Evolutionary conservation across 2,888 invertebrate genomes (phyloP).

Genomic region (Sarcophaga carnaria): DNA sequence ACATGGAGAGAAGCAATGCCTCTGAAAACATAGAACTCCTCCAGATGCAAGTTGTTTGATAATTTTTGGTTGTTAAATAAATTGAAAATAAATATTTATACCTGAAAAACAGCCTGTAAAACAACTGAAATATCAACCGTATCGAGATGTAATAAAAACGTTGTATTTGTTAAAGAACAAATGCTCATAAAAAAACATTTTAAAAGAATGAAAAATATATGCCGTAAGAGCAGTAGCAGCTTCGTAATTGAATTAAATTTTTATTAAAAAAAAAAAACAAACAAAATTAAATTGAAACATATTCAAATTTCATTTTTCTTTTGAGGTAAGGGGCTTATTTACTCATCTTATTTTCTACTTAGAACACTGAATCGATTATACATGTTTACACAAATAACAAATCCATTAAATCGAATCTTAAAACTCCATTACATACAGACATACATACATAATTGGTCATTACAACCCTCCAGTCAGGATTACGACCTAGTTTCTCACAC

Average conservation of each 20-base stretch:
- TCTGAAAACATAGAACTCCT: not conserved
- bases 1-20: not conserved
- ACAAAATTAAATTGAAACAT: not conserved
- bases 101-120: conserved; percentile 9
- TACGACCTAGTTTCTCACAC: too few species aligned
- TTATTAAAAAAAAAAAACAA: not conserved
- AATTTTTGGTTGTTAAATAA: conserved; percentile 17
- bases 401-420: too few species aligned
- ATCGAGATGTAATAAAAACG: conserved; percentile 20
- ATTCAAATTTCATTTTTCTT: not conserved
- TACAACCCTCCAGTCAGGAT: too few species aligned
- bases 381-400: too few species aligned
- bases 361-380: too few species aligned
- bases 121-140: conserved; percentile 16
- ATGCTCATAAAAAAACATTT: not conserved
- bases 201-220: not conserved
- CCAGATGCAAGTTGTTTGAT: conserved; percentile 23
- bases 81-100: conserved; percentile 54
- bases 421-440: too few species aligned
- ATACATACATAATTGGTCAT: too few species aligned
- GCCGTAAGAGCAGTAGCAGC: not conserved
- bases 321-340: not conserved
- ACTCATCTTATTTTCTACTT: too few species aligned
- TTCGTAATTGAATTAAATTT: not conserved
- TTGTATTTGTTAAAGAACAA: not conserved